These are phyloP conservation scores for Petrocephalus schoutedeni DNA, from an alignment of 2,797 vertebrate genomes.

Conservation along the genomic window DNA sequence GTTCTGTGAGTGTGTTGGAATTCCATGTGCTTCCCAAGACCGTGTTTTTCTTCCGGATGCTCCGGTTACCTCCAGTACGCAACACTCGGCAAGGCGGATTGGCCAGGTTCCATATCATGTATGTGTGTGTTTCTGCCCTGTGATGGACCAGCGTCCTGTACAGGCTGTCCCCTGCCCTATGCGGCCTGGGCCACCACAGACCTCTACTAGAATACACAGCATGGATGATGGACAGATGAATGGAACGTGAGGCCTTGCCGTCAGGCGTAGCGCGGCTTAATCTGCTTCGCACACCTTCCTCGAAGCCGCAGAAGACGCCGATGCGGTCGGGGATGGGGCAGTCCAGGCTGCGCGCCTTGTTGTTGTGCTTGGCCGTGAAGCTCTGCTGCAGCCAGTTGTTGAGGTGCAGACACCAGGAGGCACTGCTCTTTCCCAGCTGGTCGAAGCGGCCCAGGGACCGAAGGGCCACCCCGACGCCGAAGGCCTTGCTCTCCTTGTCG, in stretches of 20 bases:
- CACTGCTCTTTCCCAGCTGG: constrained; percentile 82
- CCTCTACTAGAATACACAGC: background rate
- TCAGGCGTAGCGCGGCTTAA: too few species aligned
- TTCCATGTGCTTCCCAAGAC: background rate
- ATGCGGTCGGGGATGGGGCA: constrained; percentile 79
- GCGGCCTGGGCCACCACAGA: background rate
- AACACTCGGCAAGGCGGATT: background rate
- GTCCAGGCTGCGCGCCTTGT: constrained; percentile 86
- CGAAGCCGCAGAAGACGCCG: constrained; percentile 85
- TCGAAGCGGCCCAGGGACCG: constrained; percentile 85
- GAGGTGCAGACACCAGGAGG: constrained; percentile 91
- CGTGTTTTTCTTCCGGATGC: background rate
- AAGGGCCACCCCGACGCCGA: constrained; percentile 79
- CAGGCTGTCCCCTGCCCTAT: background rate
- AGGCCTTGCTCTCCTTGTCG: constrained; percentile 89
- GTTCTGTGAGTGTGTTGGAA: background rate
- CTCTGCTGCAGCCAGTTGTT: constrained; percentile 98
- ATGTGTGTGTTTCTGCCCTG: background rate
- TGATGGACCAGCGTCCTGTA: background rate
- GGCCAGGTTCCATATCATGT: background rate
- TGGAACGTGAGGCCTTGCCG: background rate
- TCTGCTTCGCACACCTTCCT: constrained; percentile 69
- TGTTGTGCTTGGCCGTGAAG: constrained; percentile 93
- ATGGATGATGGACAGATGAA: background rate
- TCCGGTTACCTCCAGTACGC: background rate